Evolutionary conservation across 2,888 invertebrate species (phyloP), one percentile per base, ranked within the genome.

Genomic region (Punctoribates punctum): DNA sequence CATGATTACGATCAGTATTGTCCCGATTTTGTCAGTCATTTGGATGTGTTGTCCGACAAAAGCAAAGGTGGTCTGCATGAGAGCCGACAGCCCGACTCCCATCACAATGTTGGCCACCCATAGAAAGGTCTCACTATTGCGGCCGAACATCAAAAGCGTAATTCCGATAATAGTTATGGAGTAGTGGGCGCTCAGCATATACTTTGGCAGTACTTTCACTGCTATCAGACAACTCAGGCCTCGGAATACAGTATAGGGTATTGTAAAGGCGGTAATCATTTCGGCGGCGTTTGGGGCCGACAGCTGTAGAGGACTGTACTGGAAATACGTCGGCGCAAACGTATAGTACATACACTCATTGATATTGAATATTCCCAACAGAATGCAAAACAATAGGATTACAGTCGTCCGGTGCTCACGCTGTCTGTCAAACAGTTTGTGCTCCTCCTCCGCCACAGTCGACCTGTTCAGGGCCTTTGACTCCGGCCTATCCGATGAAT

Each of bases 21-120:
- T 60, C 2, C 60, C 20, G 4, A 60, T 17, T 17, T 3, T 60
- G 29, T 60, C 29, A 15, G 2, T 60, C 27, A 60, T 15, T 15
- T 23, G 25, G 20, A 60, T 60, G 20, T 60, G 60, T 60, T 60
- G 60, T 25, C 60, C 60, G 8, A 60, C 20, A 60, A 60, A 60
- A 15, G 60, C 60, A 60, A 60, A 60, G 23, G 29, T 15, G 3
- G 60, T 27, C 29, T 60, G 60, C 29, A 60, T 60, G 4, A 60
- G 11, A 27, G 27, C 25, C 27, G 60, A 60, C 4, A 15, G 15
- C 13, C 60, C 60, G 27, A 60, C 27, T 3, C 60, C 60, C 1
- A 60, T 27, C 5, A 60, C 20, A 25, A 60, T 23, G 17, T 60
- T 60, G 13, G 60, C 60, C 13, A 60, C 6, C 60, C 60, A 60